Evolutionary conservation across 1,140 invertebrate genomes (phyloP), one percentile per base, ranked within the genome.

Genomic region (Pachypsylla venusta): DNA sequence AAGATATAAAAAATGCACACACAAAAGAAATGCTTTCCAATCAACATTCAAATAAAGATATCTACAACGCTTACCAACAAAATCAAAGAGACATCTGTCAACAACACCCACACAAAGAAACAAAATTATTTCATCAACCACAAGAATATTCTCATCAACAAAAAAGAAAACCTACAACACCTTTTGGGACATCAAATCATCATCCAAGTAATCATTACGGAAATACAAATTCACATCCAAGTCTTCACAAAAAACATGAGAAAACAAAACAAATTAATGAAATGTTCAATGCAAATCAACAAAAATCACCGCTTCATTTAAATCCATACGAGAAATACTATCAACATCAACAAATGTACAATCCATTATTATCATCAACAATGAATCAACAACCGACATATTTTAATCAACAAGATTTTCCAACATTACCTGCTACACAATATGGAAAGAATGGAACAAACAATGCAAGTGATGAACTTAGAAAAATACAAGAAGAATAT

Each of bases 341-440:
- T 26, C 48, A 61, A 25, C 55, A 61, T 14, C 56, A 54, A 27
- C 60, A 61, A 54, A n/a, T 24, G n/a, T 56, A 58, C 56, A 48
- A 48, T 48, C 27, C 35, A 42, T 19, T 40, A 25, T 19, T 25
- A 14, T 25, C 25, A 12, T 24, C 30, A 19, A 35, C 19, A 19
- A 22, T 40, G 27, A 48, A 58, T 58, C 35, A 16, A 14, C 39
- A 40, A 53, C 14, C 25, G 22, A 48, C 42, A n/a, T 48, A 48
- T 48, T 48, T 48, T 22, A 48, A 48, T 48, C 42, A 48, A 48
- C 42, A n/a, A 4, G 42, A 48, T 22, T 22, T 48, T 7, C 22
- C 42, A 4, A n/a, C 22, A 4, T 19, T 48, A 22, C n/a, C n/a
- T n/a, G n/a, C n/a, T n/a, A 48, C 42, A 48, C 42, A 48, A 48